These are phyloP conservation scores for Drosophila siamana DNA, from an alignment of 2,888 invertebrate genomes.

Conservation along the genomic window DNA sequence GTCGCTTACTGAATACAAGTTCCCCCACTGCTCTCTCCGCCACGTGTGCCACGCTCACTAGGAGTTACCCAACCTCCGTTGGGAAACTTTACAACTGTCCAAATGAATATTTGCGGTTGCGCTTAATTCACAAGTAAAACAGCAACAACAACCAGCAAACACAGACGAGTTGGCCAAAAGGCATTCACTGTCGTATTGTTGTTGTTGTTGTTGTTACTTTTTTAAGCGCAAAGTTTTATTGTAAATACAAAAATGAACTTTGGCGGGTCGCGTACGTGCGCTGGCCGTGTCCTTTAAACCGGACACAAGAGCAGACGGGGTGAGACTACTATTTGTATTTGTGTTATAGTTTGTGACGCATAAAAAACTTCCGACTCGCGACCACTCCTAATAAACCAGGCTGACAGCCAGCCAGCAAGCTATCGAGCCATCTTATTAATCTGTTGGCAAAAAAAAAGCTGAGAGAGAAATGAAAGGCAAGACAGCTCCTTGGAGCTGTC, in stretches of 20 bases:
- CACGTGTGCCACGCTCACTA: neutral
- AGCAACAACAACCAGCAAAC: constrained; percentile 56
- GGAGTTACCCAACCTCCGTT: constrained; percentile 41
- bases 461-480: constrained; percentile 7
- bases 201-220: constrained; percentile 27
- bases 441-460: constrained; percentile 35
- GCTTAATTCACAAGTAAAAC: constrained; percentile 85
- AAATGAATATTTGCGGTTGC: constrained; percentile 86
- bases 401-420: constrained; percentile 13
- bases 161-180: constrained; percentile 38
- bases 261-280: constrained; percentile 61
- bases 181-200: constrained; percentile 35
- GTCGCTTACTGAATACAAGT: constrained; percentile 51
- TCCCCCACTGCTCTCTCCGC: neutral
- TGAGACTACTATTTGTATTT: constrained; percentile 40
- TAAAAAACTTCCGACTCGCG: constrained; percentile 54
- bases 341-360: constrained; percentile 70
- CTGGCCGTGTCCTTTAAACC: constrained; percentile 42
- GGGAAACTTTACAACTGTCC: constrained; percentile 84
- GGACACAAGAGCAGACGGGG: neutral
- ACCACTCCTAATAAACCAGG: constrained; percentile 59
- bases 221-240: constrained; percentile 72
- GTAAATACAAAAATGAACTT: constrained; percentile 67
- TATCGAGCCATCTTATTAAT: constrained; percentile 62
- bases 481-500: constrained; percentile 61